Evolutionary conservation across 2,888 invertebrate genomes (phyloP).

Genomic region (Thecophora atra): DNA sequence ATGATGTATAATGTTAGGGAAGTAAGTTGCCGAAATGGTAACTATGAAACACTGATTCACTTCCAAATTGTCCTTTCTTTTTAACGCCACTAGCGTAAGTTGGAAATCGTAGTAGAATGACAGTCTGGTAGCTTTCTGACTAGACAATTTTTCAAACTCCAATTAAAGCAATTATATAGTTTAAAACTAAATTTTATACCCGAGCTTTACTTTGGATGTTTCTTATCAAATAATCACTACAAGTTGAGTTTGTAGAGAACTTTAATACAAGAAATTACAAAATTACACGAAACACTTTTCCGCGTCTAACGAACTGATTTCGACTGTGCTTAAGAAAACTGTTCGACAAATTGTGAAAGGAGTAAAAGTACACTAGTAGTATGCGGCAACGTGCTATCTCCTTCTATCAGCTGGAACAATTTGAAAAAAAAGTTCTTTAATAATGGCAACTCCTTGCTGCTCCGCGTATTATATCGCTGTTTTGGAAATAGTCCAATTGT

Average conservation of each 20-base stretch:
- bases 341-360: no score
- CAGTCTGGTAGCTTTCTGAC: no score
- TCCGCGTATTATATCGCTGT: no score
- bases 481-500: no score
- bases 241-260: neutral
- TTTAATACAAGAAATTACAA: neutral
- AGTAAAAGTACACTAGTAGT: no score
- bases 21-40: neutral
- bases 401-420: no score
- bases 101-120: no score
- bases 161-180: slow-evolving; percentile 48
- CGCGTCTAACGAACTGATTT: slow-evolving; percentile 45
- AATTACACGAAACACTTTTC: slow-evolving; percentile 21
- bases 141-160: neutral
- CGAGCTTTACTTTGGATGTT: neutral
- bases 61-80: neutral
- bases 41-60: slow-evolving; percentile 11
- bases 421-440: no score
- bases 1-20: no score
- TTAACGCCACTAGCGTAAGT: no score
- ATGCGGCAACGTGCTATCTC: no score
- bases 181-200: slow-evolving; percentile 44
- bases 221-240: neutral
- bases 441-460: no score
- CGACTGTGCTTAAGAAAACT: slow-evolving; percentile 44